A percentile compares a stretch with the other conserved stretches of the same genome.
Conservation (phyloP, 1,140 invertebrate genomes). For the Trichomalopsis sarcophagae region DNA sequence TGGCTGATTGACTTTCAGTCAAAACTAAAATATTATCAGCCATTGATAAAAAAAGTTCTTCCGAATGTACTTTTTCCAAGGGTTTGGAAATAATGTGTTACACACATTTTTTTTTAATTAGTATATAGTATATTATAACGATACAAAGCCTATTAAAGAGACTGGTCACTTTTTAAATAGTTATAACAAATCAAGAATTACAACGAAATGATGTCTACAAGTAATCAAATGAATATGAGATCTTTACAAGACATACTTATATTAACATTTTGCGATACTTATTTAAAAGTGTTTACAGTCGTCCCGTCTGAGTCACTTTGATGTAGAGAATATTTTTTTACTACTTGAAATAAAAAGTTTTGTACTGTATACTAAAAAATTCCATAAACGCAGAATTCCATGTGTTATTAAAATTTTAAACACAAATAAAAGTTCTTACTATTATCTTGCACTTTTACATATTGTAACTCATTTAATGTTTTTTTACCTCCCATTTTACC, state of each 20-base stretch:
- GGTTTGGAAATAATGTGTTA: background rate
- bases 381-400: background rate
- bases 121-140: background rate
- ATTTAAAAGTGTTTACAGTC: too few species aligned
- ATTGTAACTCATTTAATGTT: background rate
- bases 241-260: background rate
- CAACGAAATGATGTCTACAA: background rate
- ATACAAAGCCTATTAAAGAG: background rate
- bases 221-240: background rate
- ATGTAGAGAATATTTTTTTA: background rate
- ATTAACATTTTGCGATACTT: background rate
- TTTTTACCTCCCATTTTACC: background rate
- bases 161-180: background rate
- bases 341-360: background rate
- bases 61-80: background rate
- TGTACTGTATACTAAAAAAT: background rate
- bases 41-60: constrained; percentile 16
- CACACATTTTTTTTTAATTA: background rate
- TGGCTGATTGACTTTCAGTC: constrained; percentile 26
- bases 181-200: background rate
- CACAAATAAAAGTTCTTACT: background rate
- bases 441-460: background rate
- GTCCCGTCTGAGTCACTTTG: too few species aligned
- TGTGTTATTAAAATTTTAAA: constrained; percentile 9
- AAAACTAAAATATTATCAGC: background rate